phyloP scores from a whole-genome alignment of 2,113 vertebrate species.

The Oxyura jamaicensis region DNA sequence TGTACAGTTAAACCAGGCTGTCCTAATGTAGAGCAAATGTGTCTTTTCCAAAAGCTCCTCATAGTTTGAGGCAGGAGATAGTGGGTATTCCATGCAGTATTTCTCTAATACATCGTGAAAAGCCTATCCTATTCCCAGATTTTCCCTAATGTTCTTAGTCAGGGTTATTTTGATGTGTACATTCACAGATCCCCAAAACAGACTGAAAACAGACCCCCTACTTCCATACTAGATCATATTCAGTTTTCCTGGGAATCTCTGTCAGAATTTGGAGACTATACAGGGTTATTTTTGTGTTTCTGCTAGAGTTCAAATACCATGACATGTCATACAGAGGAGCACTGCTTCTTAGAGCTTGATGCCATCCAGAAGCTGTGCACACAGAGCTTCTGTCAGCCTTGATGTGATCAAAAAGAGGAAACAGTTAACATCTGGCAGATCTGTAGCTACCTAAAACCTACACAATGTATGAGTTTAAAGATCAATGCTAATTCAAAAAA shows the following conservation, averaged over 20 bases:
- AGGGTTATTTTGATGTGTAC: background rate
- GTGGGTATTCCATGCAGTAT: background rate
- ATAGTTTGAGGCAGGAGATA: background rate
- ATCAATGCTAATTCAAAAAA: background rate
- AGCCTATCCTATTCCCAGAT: background rate
- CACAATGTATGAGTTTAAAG: background rate
- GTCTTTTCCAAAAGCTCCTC: background rate
- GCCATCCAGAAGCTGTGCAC: background rate
- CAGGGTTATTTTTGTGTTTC: rapidly evolving
- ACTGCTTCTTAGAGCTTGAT: background rate
- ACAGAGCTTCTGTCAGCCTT: background rate
- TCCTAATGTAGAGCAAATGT: background rate
- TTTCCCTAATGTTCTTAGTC: background rate
- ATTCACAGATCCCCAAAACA: background rate
- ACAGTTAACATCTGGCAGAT: background rate
- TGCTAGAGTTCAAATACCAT: background rate
- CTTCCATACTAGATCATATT: background rate
- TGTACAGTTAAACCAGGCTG: background rate
- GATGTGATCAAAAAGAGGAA: background rate
- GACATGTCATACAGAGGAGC: background rate
- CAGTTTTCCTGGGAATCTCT: background rate
- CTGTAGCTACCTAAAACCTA: background rate
- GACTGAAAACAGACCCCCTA: background rate
- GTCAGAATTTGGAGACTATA: background rate
- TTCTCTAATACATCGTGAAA: background rate